Base-by-base conservation (phyloP, 2,888 invertebrate species). In the Anthophora plumipes region DNA sequence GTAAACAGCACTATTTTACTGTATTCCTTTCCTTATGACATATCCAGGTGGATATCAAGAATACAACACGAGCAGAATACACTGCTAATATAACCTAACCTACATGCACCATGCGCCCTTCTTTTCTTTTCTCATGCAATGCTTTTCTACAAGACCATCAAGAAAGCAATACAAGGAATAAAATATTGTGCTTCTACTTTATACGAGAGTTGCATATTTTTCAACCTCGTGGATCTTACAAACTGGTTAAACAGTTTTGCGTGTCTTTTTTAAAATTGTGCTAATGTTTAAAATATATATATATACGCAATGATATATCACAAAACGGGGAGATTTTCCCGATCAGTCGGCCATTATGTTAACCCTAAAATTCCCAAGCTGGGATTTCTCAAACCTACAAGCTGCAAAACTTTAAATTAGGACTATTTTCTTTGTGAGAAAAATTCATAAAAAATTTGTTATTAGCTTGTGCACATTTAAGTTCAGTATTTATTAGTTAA, bases 161-260 rank as follows among this genome's bases (percentile, higher is more conserved):
- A 72, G 54, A 64, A 57, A 39, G 60, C 68, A 81, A 68, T 59
- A 75, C 73, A 41, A 70, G 61, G 75, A 84, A 77, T 84, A 82
- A 76, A 75, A 72, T 61, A 78, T 81, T 71, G 74, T 20, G 59
- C 41, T 48, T 69, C 71, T 76, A 70, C 66, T 69, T 22, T 78
- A 75, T 77, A 82, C 80, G 80, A 57, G 70, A 82, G 72, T 71
- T 75, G 60, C 61, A 75, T 80, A 68, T 82, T 82, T 85, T 82
- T 76, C 85, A 31, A 77, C 67, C 82, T 80, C 74, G 78, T 80
- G 80, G 78, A 66, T 80, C 76, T 75, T 73, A 80, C 82, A 67
- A 80, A 82, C 84, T 67, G 82, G 76, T 84, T 84, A 82, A 85
- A 80, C 80, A 77, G 80, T 72, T 64, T 74, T 57, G 31, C 64